Evolutionary conservation across 2,888 invertebrate species (phyloP), one percentile per base, ranked within the genome.

Genomic region (Clostera curtula): DNA sequence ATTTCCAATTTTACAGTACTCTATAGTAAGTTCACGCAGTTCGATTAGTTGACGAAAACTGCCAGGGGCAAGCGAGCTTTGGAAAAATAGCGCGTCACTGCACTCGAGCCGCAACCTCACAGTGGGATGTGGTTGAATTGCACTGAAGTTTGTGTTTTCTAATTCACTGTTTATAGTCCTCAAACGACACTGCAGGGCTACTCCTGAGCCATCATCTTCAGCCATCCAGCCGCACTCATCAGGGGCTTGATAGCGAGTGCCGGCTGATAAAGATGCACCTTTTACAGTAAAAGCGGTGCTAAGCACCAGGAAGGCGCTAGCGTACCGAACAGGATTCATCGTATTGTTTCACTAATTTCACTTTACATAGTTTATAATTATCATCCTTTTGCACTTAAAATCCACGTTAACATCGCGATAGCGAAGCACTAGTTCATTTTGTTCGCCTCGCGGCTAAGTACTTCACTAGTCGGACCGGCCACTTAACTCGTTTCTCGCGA

Each of bases 1-100:
- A 61, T 92, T 92, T 30, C 91, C 90, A 38, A 93, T 91, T 77
- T 93, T 93, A 72, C 93, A 94, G 62, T 90, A 91, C 63, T 93
- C 93, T 49, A 94, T 90, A 20, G 90, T 89, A 25, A 94, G 86
- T 54, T 93, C 92, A 37, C 89, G 87, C 32, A 94, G 79, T 69
- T 93, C 92, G 40, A 90, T 86, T 44, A 92, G 80, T 50, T 91
- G 90, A 43, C 90, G 86, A 64, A 92, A 92, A 70, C 92, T 92
- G 47, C 90, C 92, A 29, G 91, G 89, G 56, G 89, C 89, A 34
- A 92, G 79, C 24, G 91, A 90, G 74, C 92, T 92, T 83, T 93
- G 92, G 61, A 92, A 91, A 74, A 92, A 91, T 35, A 93, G 80
- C 42, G 90, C 90, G 65, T 92, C 92, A 73, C 91, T 92, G 77